phyloP scores from a whole-genome alignment of 1,140 invertebrate species.

The Oncopeltus fasciatus region DNA sequence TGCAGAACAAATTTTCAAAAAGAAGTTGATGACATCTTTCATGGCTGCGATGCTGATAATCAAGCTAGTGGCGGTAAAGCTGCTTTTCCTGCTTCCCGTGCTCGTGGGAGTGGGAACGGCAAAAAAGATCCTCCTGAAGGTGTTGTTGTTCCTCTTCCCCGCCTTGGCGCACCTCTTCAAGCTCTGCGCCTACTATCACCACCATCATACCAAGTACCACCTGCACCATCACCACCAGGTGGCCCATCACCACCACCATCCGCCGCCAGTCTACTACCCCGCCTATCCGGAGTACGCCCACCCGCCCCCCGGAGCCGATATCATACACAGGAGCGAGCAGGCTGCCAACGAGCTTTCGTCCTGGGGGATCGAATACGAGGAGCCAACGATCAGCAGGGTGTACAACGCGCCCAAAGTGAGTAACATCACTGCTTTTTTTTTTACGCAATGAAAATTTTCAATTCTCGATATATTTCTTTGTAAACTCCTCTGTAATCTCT shows the following conservation, averaged over 20 bases:
- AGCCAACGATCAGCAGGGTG: neutral
- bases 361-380: slow-evolving; percentile 24
- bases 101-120: slow-evolving; percentile 53
- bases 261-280: slow-evolving; percentile 26
- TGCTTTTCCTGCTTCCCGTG: slow-evolving; percentile 26
- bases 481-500: too few relatives aligned
- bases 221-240: slow-evolving; percentile 58
- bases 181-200: slow-evolving; percentile 64
- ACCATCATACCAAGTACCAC: slow-evolving; percentile 51
- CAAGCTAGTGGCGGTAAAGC: slow-evolving; percentile 45
- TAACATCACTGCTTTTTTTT: too few relatives aligned
- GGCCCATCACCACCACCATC: slow-evolving; percentile 39
- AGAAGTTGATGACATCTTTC: slow-evolving; percentile 53
- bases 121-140: slow-evolving; percentile 65
- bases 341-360: slow-evolving; percentile 24
- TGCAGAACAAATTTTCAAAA: slow-evolving; percentile 61
- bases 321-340: slow-evolving; percentile 13
- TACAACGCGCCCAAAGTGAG: neutral
- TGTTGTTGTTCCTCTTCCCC: slow-evolving; percentile 64
- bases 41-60: slow-evolving; percentile 59
- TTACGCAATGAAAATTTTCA: too few relatives aligned
- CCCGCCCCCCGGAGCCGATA: neutral
- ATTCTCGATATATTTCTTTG: too few relatives aligned
- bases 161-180: slow-evolving; percentile 68
- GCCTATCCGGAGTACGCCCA: slow-evolving; percentile 15